Evolutionary conservation across 23 tunicate species (phyloP), one percentile per base, ranked within the genome.

Genomic region (Styela plicata): DNA sequence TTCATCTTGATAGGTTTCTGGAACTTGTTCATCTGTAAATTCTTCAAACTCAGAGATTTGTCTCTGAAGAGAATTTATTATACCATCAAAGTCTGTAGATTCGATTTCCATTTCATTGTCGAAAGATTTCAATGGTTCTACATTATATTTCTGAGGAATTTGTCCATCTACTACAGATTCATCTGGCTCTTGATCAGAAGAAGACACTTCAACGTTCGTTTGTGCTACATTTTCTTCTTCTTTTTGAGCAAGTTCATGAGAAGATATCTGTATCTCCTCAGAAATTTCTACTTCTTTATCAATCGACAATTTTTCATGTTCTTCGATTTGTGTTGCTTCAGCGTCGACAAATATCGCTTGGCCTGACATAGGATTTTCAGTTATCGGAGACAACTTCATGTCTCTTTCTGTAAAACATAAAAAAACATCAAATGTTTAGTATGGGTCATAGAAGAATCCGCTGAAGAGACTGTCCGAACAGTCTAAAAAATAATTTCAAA

Each of bases 321-420:
- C 77, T 3, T 16, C 34, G 2, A 16, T 71, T 30, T 71, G 17
- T 3, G 34, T n/a, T 36, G 35, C 34, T 16, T 7, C 36, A 17
- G 29, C 77, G 3, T 71, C 17, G 3, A 36, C 77, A 32, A 71
- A 33, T 16, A 31, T 16, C 3, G 77, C 26, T 66, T 66, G 70
- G 5, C 7, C 77, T 3, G 77, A 71, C 17, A 29, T 16, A 3
- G 77, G 77, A 32, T 71, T 71, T 30, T 71, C 77, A 17, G 77
- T 21, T 3, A 71, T 71, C 5, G 77, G 32, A 32, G 77, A 33
- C 20, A 71, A 36, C 29, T 36, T 31, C 17, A 20, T 5, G 13
- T 44, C 57, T 44, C 57, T 7, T 44, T 44, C 57, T 44, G 57
- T 44, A 13, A 44, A 44, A 44, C 7, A 44, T 44, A n/a, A n/a